Evolutionary conservation across 2,888 invertebrate species (phyloP), one percentile per base, ranked within the genome.

Genomic region (Gymnocheta viridis): DNA sequence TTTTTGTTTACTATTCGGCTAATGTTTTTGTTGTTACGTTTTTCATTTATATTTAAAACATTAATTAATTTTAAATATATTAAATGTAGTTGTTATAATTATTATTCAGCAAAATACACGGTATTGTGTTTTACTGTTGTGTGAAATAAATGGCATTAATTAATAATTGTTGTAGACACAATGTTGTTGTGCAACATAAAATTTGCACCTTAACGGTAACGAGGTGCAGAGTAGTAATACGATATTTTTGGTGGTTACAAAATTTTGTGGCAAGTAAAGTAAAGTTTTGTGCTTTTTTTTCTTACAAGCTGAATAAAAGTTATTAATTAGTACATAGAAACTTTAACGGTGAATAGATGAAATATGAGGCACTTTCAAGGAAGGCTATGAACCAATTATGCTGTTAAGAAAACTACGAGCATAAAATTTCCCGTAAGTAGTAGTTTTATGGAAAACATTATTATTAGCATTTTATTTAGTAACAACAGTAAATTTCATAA

Each of bases 91-190:
- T 72, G 17, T 62, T 69, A 54, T 62, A 47, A 81, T 81, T 81
- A 69, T 35, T 70, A 70, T 17, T 54, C 64, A 56, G 54, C 69
- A 66, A 32, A 14, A 47, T 6, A 32, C 29, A 41, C n/a, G n/a
- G n/a, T n/a, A n/a, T n/a, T n/a, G n/a, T n/a, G n/a, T n/a, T n/a
- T n/a, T n/a, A n/a, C 54, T 41, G 51, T 51, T 78, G 60, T 78
- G 60, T 77, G 64, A 82, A 76, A 69, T 73, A 62, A 77, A 84
- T 81, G 47, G 81, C 77, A 73, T 77, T 73, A 77, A 84, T 84
- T 84, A 72, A 77, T 84, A 77, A 73, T 67, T 80, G 14, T 35
- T 79, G 35, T 72, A 62, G 44, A 35, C 35, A 44, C 44, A 64
- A 64, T 56, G n/a, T 38, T 69, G 64, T 54, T 79, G 54, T 54